Evolutionary conservation across 2,797 vertebrate genomes (phyloP).

Genomic region (Bryconaethiops microstoma): DNA sequence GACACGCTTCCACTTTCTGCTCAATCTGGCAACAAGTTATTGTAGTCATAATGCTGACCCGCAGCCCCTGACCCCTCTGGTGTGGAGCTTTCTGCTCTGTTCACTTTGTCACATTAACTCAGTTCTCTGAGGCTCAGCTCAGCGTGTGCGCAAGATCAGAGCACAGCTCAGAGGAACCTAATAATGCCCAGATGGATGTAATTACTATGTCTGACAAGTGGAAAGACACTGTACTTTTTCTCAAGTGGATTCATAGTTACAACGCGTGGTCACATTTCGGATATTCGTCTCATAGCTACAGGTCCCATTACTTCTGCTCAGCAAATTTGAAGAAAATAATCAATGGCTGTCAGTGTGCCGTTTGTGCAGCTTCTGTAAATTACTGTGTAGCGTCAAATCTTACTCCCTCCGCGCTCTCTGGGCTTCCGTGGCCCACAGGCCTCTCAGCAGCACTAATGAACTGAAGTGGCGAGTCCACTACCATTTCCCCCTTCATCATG

Average conservation of each 20-base stretch:
- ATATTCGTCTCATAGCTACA: neutral
- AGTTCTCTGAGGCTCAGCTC: neutral
- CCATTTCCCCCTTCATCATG: neutral
- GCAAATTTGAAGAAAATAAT: neutral
- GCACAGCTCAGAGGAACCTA: neutral
- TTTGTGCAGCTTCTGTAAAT: constrained; percentile 4
- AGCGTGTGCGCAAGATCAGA: neutral
- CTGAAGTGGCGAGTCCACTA: neutral
- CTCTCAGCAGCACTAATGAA: neutral
- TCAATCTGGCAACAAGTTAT: constrained; percentile 28
- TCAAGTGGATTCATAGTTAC: constrained; percentile 2
- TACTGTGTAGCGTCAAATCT: neutral
- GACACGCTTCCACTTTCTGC: neutral
- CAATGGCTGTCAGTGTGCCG: constrained; percentile 9
- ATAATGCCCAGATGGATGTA: neutral
- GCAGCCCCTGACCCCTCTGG: neutral
- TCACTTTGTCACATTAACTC: neutral
- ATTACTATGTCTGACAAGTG: neutral
- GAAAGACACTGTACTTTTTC: neutral
- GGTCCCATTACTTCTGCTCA: constrained; percentile 2
- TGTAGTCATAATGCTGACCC: constrained; percentile 11
- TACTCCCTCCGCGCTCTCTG: neutral
- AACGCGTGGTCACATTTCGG: neutral
- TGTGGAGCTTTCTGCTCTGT: constrained; percentile 4
- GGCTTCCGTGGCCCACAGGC: neutral